These are phyloP conservation scores for Blennius ocellaris DNA, from an alignment of 2,113 vertebrate species.

Conservation along the genomic window DNA sequence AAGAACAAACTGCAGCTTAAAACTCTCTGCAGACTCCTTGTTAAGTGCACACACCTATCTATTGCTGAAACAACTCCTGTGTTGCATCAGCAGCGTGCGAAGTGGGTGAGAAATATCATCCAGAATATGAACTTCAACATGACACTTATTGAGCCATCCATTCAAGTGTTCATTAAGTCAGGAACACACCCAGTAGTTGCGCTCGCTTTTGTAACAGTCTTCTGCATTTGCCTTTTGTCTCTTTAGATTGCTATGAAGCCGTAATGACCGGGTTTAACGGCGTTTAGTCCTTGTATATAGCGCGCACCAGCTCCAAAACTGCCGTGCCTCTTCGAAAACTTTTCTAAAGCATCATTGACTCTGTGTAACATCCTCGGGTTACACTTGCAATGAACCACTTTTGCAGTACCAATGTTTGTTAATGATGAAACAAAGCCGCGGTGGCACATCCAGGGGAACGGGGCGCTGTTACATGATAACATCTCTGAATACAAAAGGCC, in stretches of 20 bases:
- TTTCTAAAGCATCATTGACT: slow-evolving; percentile 15
- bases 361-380: slow-evolving; percentile 2
- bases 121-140: slow-evolving; percentile 56
- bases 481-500: slow-evolving; percentile 31
- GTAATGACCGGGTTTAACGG: background rate
- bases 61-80: slow-evolving; percentile 66
- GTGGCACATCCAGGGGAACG: slow-evolving; percentile 18
- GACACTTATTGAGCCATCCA: slow-evolving; percentile 51
- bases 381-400: slow-evolving; percentile 18
- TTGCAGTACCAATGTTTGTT: slow-evolving; percentile 29
- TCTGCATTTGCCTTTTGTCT: slow-evolving; percentile 21
- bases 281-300: background rate
- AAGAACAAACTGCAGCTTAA: slow-evolving; percentile 46
- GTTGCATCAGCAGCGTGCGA: slow-evolving; percentile 71
- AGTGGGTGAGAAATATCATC: slow-evolving; percentile 57
- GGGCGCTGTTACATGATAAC: slow-evolving; percentile 12
- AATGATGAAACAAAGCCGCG: slow-evolving; percentile 28
- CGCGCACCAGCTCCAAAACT: background rate
- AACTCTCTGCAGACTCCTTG: slow-evolving; percentile 45
- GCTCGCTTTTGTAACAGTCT: slow-evolving; percentile 27
- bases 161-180: slow-evolving; percentile 35
- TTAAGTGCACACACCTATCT: slow-evolving; percentile 62
- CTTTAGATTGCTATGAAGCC: slow-evolving; percentile 13
- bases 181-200: slow-evolving; percentile 26
- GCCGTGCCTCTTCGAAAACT: slow-evolving; percentile 3